Evolutionary conservation across 2,113 vertebrate genomes (phyloP).

Genomic region (Catharus fuscescens): DNA sequence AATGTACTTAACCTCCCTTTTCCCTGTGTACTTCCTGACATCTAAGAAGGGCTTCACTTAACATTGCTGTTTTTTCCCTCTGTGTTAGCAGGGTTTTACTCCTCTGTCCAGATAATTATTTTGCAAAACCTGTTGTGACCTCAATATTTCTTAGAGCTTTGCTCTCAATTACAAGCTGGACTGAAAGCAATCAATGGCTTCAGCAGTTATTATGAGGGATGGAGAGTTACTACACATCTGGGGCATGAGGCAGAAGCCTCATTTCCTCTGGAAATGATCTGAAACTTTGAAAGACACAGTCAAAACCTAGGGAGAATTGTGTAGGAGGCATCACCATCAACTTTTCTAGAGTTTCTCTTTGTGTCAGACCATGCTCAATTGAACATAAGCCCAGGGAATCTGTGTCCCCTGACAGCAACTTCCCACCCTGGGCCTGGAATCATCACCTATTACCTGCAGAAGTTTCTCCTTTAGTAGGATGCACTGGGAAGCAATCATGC

Average conservation of each 20-base stretch:
- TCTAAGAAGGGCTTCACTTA: background rate
- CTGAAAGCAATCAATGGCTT: constrained; percentile 23
- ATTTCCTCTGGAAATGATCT: constrained; percentile 29
- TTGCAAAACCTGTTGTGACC: constrained; percentile 26
- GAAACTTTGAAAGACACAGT: background rate
- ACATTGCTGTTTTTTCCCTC: background rate
- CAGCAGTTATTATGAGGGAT: constrained; percentile 2
- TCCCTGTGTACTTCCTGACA: constrained; percentile 14
- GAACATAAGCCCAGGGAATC: background rate
- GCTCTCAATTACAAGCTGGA: constrained; percentile 41
- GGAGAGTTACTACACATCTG: background rate
- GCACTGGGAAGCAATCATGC: background rate
- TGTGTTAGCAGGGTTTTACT: background rate
- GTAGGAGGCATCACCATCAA: background rate
- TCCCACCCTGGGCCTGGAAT: background rate
- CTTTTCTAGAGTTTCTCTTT: background rate
- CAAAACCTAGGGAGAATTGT: background rate
- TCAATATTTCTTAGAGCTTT: constrained; percentile 38
- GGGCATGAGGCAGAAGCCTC: background rate
- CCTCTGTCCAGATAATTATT: constrained; percentile 20
- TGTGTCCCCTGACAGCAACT: background rate
- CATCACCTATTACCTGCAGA: background rate
- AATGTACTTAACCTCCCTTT: constrained; percentile 26
- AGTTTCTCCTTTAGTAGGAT: background rate
- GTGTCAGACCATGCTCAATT: background rate